These are phyloP conservation scores for Brachystomella parvula DNA, from an alignment of 1,140 invertebrate genomes.

Conservation along the genomic window DNA sequence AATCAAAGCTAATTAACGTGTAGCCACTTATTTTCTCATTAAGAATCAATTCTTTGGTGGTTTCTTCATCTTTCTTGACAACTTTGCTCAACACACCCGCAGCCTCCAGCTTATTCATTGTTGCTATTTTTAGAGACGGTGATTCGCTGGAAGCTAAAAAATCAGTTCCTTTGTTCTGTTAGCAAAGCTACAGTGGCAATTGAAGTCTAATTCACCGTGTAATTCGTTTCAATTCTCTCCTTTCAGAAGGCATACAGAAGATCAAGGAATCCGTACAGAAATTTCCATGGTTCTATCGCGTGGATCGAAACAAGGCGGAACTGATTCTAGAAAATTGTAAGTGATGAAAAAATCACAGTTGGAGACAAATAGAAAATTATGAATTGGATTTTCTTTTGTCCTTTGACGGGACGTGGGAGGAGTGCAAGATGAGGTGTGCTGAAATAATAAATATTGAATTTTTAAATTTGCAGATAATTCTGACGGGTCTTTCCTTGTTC, in stretches of 20 bases:
- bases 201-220: too few relatives aligned
- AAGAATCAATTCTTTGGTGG: too few relatives aligned
- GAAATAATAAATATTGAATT: neutral
- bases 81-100: too few relatives aligned
- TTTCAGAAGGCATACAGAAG: constrained; percentile 27
- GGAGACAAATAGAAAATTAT: neutral
- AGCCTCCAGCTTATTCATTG: too few relatives aligned
- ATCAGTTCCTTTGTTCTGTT: too few relatives aligned
- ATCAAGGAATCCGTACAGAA: constrained; percentile 34
- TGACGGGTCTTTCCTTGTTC: constrained; percentile 35
- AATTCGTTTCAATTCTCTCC: neutral
- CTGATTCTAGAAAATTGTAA: constrained; percentile 39
- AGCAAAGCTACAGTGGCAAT: too few relatives aligned
- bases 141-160: too few relatives aligned
- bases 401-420: neutral
- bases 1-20: too few relatives aligned
- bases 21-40: too few relatives aligned
- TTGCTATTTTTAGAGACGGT: too few relatives aligned
- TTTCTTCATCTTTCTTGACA: too few relatives aligned
- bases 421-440: neutral
- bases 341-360: constrained; percentile 3
- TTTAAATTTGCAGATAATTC: constrained; percentile 26
- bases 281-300: constrained; percentile 37
- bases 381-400: neutral
- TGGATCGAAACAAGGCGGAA: constrained; percentile 36